phyloP scores from a whole-genome alignment of 2,888 invertebrate species.

The Branchinecta sandiegonensis region DNA sequence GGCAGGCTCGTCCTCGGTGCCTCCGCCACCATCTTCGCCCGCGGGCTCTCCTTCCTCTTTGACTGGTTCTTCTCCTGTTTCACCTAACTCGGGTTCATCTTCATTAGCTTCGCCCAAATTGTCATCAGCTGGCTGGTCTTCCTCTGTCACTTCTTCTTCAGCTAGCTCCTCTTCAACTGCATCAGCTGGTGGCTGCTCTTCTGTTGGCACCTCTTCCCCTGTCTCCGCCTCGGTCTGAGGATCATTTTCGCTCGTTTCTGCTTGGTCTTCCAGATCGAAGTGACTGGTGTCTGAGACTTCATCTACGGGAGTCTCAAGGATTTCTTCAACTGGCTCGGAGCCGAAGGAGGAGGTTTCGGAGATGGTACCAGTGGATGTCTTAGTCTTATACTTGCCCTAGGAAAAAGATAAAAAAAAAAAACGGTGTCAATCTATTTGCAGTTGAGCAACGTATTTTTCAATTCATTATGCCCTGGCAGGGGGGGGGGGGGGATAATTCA shows the following conservation, averaged over 20 bases:
- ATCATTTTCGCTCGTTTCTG: not conserved
- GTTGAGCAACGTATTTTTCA: too few species aligned
- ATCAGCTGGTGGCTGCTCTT: slow-evolving; percentile 1
- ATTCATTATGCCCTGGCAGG: too few species aligned
- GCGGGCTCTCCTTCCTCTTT: not conserved
- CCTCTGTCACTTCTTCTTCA: slow-evolving; percentile 12
- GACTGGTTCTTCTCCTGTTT: too few species aligned
- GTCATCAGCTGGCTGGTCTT: not conserved
- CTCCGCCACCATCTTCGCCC: too few species aligned
- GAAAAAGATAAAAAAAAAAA: too few species aligned
- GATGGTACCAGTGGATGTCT: too few species aligned
- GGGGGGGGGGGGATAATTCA: too few species aligned
- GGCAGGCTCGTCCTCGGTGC: too few species aligned
- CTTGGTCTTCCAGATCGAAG: not conserved
- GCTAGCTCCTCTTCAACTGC: slow-evolving; percentile 7
- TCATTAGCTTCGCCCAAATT: not conserved
- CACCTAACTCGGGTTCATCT: too few species aligned
- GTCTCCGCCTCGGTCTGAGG: not conserved
- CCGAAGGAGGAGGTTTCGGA: too few species aligned
- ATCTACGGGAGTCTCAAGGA: not conserved
- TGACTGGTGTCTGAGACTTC: not conserved
- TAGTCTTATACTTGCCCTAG: too few species aligned
- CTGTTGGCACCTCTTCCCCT: not conserved
- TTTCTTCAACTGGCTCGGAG: not conserved
- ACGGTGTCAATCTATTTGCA: too few species aligned